A percentile compares a stretch with the other conserved stretches of the same genome.
Evolutionary conservation across 2,888 invertebrate genomes (phyloP).

Genomic region (Pantelozetes paolii): DNA sequence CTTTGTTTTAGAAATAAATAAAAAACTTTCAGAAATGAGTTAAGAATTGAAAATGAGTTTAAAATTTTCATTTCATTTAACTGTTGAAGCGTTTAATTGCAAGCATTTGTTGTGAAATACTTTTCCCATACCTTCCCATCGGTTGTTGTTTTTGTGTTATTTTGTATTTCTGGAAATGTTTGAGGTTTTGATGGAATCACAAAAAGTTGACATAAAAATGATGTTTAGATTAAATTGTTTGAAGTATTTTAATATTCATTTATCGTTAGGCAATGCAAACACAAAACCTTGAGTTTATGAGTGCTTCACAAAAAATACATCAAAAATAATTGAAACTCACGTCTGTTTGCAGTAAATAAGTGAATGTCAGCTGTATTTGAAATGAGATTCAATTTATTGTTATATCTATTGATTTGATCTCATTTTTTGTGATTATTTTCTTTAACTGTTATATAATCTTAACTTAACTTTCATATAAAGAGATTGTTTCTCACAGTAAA

Average conservation of each 20-base stretch:
- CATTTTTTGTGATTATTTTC: background rate
- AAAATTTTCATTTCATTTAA: no score
- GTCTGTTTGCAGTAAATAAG: background rate
- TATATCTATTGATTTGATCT: background rate
- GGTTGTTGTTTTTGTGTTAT: no score
- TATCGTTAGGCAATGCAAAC: background rate
- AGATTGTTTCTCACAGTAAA: no score
- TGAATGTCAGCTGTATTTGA: background rate
- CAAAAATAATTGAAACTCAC: background rate
- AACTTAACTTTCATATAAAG: background rate
- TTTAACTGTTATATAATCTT: conserved; percentile 10
- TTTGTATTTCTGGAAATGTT: no score
- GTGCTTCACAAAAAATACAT: background rate
- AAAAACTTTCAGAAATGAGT: no score
- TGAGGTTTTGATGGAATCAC: no score
- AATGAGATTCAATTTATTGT: background rate
- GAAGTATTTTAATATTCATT: background rate
- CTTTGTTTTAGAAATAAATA: no score
- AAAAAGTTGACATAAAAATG: no score
- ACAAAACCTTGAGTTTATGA: background rate
- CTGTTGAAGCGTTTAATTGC: no score
- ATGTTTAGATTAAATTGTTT: background rate
- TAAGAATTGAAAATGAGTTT: no score
- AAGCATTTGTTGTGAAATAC: no score
- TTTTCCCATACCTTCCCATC: no score